A percentile compares a stretch with the other conserved stretches of the same genome.
phyloP scores from a whole-genome alignment of 2,797 vertebrate genomes.

The Alfaro cultratus region DNA sequence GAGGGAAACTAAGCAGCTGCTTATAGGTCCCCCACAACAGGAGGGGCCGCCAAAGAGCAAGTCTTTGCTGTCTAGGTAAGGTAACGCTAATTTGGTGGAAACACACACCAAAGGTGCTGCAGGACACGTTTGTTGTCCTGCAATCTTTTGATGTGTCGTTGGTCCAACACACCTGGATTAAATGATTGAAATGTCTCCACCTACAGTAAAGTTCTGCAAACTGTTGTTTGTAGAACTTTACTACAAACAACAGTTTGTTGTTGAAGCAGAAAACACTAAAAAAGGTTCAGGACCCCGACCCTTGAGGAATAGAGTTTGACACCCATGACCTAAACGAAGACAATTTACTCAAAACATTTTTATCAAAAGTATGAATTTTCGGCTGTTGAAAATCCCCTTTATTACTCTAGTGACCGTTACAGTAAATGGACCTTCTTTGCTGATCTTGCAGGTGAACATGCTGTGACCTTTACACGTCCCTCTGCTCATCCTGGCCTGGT shows the following conservation, averaged over 20 bases:
- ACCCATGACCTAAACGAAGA: background rate
- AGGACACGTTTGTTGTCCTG: too few species aligned
- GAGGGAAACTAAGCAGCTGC: background rate
- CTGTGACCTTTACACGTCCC: constrained; percentile 81
- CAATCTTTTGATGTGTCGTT: background rate
- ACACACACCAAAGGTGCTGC: too few species aligned
- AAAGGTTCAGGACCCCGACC: background rate
- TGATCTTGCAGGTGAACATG: constrained; percentile 82
- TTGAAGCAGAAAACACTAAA: background rate
- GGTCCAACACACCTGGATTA: background rate
- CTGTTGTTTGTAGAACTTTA: too few species aligned
- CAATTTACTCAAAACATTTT: background rate
- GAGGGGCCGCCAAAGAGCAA: background rate
- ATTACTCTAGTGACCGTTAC: background rate
- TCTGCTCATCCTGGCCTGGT: constrained; percentile 77
- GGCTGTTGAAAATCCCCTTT: background rate
- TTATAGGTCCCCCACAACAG: background rate
- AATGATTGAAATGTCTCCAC: background rate
- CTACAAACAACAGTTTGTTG: too few species aligned
- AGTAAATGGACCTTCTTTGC: constrained; percentile 72
- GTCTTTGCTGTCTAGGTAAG: background rate
- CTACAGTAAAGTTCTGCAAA: background rate
- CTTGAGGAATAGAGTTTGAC: background rate
- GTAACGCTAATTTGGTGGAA: background rate
- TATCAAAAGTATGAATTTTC: background rate